A percentile compares a stretch with the other conserved stretches of the same genome.
phyloP scores from a whole-genome alignment of 2,113 vertebrate species.

The Accipiter cooperii region DNA sequence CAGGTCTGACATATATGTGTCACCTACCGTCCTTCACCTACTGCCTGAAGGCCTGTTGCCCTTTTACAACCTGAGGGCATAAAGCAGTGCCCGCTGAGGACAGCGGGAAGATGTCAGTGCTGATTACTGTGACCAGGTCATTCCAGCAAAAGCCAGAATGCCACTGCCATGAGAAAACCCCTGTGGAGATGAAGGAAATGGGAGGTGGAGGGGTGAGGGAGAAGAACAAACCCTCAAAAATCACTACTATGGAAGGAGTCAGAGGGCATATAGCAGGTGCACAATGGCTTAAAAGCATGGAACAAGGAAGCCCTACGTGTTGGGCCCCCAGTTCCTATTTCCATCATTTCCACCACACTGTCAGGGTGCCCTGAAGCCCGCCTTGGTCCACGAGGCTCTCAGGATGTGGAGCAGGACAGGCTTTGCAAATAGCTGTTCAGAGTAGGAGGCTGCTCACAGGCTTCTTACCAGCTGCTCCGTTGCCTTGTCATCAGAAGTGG shows the following conservation, averaged over 20 bases:
- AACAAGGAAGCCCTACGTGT: rapidly evolving
- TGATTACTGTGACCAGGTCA: not conserved
- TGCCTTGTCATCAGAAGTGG: not conserved
- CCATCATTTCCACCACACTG: not conserved
- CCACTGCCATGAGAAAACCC: not conserved
- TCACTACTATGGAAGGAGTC: not conserved
- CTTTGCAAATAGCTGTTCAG: not conserved
- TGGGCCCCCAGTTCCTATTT: not conserved
- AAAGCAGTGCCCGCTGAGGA: not conserved
- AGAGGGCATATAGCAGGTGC: not conserved
- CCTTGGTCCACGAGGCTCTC: not conserved
- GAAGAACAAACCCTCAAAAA: not conserved
- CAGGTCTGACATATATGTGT: not conserved
- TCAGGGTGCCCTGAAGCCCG: not conserved
- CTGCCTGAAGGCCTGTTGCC: not conserved
- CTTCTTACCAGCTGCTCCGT: not conserved
- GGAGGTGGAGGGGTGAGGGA: not conserved
- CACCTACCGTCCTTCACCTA: not conserved
- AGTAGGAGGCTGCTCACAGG: not conserved
- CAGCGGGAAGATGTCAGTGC: not conserved
- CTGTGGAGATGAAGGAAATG: not conserved
- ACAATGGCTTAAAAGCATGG: not conserved
- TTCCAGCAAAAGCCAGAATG: not conserved
- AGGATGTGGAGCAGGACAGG: not conserved
- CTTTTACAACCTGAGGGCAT: not conserved